Conservation (phyloP, 2,888 invertebrate species). For the Bombyx huttoni region DNA sequence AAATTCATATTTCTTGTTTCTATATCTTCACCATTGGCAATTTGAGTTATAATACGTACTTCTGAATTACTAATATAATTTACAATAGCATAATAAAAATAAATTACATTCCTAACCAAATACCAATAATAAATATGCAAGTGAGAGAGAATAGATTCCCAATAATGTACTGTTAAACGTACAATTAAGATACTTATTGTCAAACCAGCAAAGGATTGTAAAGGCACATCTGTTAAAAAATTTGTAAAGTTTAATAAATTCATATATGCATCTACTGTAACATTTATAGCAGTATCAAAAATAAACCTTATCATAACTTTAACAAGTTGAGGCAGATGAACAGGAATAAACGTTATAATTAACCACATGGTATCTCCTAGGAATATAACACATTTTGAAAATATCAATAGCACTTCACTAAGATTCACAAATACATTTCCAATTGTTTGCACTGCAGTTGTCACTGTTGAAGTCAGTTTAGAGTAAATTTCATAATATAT, state of each 20-base stretch:
- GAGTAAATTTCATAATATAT: constrained; percentile 18
- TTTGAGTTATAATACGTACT: constrained; percentile 41
- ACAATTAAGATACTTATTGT: constrained; percentile 44
- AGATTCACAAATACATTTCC: constrained; percentile 23
- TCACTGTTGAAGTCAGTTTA: constrained; percentile 18
- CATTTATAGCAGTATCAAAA: constrained; percentile 18
- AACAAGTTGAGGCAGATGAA: constrained; percentile 46
- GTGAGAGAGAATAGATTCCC: constrained; percentile 28
- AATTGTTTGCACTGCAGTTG: constrained; percentile 22
- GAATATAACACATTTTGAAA: constrained; percentile 39
- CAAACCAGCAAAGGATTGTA: constrained; percentile 56
- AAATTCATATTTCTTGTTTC: constrained; percentile 20
- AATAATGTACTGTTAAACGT: constrained; percentile 43
- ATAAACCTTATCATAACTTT: constrained; percentile 24
- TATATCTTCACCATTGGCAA: constrained; percentile 36
- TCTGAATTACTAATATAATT: constrained; percentile 56
- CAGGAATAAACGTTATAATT: constrained; percentile 49
- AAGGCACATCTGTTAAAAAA: constrained; percentile 60
- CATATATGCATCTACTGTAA: constrained; percentile 38
- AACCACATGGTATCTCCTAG: constrained; percentile 52
- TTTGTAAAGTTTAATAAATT: constrained; percentile 46
- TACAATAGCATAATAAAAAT: constrained; percentile 42
- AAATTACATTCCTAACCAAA: constrained; percentile 40
- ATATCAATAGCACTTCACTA: constrained; percentile 30
- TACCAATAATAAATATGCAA: constrained; percentile 39